Evolutionary conservation across 2,113 vertebrate species (phyloP), one percentile per base, ranked within the genome.

Genomic region (Burhinus oedicnemus): DNA sequence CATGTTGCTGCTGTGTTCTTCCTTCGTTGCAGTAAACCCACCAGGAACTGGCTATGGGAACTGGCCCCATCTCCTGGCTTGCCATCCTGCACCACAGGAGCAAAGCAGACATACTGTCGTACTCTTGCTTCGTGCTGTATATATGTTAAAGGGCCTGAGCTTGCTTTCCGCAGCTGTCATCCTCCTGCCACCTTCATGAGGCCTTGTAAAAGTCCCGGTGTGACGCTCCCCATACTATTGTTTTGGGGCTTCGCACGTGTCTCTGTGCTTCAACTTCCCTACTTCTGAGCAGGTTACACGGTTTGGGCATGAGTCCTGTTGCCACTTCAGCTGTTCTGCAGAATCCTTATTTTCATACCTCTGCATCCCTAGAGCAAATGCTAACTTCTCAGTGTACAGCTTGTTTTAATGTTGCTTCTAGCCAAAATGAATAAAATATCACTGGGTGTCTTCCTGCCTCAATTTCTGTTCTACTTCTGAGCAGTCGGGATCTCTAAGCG

Each of bases 381-480:
- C 60, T n/a, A 36, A 68, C 74, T 94, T 96, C 83, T 82, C 55
- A 15, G 42, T 1, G 8, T 89, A 76, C 77, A 82, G 74, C 91
- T 91, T 91, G 80, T 93, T 89, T 95, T 78, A 84, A 60, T 42
- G 57, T 71, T 91, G 89, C 89, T 95, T 89, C 89, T 38, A 96
- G 94, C 60, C 65, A 96, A 82, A 95, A 93, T 95, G 69, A 89
- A 91, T 95, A 96, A 96, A 95, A 91, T 96, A 89, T 91, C 57
- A 84, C 40, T 55, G 87, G 38, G 47, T 93, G 65, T 84, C 65
- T 93, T 94, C 84, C 87, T 96, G 87, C 66, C 82, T 96, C 87
- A 27, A 8, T 60, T 94, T 64, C 89, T 93, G 70, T 71, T 84
- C 81, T 87, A 55, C n/a, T 93, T 91, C 30, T 87, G 84, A 89